These are phyloP conservation scores for Xanthia icteritia DNA, from an alignment of 2,888 invertebrate genomes.

Conservation along the genomic window DNA sequence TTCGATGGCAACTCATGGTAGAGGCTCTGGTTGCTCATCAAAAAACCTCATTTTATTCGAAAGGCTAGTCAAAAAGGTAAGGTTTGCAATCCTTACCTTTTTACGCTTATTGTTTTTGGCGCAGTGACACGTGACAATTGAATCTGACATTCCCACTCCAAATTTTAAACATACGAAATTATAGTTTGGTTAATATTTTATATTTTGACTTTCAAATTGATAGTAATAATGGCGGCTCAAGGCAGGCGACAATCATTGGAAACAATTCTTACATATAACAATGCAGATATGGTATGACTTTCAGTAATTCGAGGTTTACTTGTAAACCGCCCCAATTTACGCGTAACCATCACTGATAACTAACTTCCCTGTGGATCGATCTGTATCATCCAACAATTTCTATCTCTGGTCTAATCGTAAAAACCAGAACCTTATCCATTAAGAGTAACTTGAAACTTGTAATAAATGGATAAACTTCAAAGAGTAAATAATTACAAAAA, in stretches of 20 bases:
- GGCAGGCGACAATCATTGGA: constrained; percentile 73
- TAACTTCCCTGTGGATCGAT: background rate
- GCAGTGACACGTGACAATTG: background rate
- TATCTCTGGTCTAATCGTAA: background rate
- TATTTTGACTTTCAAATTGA: constrained; percentile 43
- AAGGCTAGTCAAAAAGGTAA: background rate
- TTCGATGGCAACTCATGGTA: too few relatives aligned
- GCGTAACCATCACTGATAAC: background rate
- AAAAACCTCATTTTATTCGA: background rate
- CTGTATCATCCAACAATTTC: background rate
- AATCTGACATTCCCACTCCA: constrained; percentile 24
- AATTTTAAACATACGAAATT: constrained; percentile 26
- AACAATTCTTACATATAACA: constrained; percentile 83
- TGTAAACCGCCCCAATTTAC: background rate
- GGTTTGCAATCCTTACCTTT: constrained; percentile 8
- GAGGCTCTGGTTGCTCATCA: too few relatives aligned
- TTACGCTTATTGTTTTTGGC: background rate
- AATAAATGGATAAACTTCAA: background rate
- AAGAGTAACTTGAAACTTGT: background rate
- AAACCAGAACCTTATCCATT: background rate
- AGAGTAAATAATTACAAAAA: too few relatives aligned
- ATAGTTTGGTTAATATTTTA: background rate
- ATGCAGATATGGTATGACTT: constrained; percentile 75
- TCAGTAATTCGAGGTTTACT: constrained; percentile 2
- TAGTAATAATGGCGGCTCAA: constrained; percentile 56